Conservation (phyloP, 2,797 vertebrate genomes). For the Spea hammondii region DNA sequence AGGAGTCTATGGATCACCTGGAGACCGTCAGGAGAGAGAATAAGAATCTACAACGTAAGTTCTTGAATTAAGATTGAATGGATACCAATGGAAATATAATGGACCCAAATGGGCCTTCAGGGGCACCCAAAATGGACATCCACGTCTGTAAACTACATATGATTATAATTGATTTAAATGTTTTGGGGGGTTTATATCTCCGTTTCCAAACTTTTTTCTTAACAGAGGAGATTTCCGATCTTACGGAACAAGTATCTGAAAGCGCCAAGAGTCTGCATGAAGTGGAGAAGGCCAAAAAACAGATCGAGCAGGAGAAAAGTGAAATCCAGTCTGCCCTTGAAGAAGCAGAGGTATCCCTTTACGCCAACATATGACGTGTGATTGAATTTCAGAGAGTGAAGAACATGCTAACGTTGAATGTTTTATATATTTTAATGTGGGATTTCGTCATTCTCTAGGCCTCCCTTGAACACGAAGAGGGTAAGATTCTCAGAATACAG, state of each 20-base stretch:
- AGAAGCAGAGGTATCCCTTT: constrained; percentile 67
- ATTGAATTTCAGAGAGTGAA: background rate
- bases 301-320: constrained; percentile 73
- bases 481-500: constrained; percentile 82
- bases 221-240: constrained; percentile 78
- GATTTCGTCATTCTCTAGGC: constrained; percentile 63
- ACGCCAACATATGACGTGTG: background rate
- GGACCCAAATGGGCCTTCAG: too few species aligned
- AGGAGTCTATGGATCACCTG: constrained; percentile 78
- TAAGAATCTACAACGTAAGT: constrained; percentile 78
- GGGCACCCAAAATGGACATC: too few species aligned
- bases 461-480: constrained; percentile 85
- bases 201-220: background rate
- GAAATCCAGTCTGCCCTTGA: constrained; percentile 75
- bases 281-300: constrained; percentile 79
- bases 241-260: constrained; percentile 77
- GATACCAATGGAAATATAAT: too few species aligned
- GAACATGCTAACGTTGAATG: background rate
- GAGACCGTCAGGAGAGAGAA: constrained; percentile 80
- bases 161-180: background rate
- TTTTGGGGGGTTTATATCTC: background rate
- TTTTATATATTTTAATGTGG: background rate
- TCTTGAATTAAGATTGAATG: background rate
- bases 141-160: background rate
- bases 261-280: constrained; percentile 72